Evolutionary conservation across 2,113 vertebrate genomes (phyloP).

Genomic region (Panurus biarmicus): DNA sequence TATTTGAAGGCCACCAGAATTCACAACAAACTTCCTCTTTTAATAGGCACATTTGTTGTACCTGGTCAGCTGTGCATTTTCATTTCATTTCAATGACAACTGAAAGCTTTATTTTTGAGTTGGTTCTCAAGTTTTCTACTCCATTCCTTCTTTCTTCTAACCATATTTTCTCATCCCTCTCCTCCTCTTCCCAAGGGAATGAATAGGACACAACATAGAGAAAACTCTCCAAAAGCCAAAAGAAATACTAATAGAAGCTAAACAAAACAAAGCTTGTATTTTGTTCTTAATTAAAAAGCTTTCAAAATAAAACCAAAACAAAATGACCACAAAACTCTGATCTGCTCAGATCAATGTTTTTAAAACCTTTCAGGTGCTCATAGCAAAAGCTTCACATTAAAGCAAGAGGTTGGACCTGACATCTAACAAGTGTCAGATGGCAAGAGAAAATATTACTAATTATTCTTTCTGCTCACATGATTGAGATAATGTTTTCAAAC

Average conservation of each 20-base stretch:
- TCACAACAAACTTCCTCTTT: neutral
- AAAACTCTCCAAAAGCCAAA: slow-evolving; percentile 18
- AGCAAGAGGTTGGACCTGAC: neutral
- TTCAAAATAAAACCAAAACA: neutral
- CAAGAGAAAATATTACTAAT: neutral
- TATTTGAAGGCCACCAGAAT: neutral
- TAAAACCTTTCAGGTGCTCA: neutral
- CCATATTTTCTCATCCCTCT: neutral
- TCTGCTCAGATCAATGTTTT: neutral
- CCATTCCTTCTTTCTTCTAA: neutral
- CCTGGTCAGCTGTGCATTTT: neutral
- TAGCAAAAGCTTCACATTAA: neutral
- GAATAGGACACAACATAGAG: neutral
- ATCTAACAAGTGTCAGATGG: neutral
- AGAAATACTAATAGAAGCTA: neutral
- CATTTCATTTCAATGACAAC: neutral
- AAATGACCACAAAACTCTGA: neutral
- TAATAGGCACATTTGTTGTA: neutral
- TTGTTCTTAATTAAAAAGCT: neutral
- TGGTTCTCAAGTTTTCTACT: neutral
- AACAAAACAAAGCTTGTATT: neutral
- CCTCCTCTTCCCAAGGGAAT: neutral
- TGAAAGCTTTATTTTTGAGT: neutral
- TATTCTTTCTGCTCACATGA: neutral
- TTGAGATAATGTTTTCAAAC: neutral